These are phyloP conservation scores for Drosophila pectinifera DNA, from an alignment of 1,140 invertebrate genomes.

Conservation along the genomic window DNA sequence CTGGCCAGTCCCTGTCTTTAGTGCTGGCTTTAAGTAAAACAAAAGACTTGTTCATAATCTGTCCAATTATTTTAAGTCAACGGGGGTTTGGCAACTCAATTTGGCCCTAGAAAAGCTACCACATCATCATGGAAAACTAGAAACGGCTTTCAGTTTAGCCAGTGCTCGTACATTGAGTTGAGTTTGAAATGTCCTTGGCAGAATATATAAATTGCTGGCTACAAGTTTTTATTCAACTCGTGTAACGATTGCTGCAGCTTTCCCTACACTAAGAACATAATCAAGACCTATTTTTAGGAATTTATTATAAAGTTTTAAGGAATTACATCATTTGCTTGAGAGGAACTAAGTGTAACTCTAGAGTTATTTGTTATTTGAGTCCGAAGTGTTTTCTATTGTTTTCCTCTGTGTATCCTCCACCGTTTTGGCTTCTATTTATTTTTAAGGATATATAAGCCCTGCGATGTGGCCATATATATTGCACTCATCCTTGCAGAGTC, in stretches of 20 bases:
- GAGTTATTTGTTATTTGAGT: too few relatives aligned
- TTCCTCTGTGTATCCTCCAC: slow-evolving; percentile 19
- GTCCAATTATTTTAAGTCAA: slow-evolving; percentile 14
- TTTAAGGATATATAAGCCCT: slow-evolving; percentile 50
- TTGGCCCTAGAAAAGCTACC: slow-evolving; percentile 25
- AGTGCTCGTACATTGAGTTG: slow-evolving; percentile 26
- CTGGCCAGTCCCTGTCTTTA: not conserved
- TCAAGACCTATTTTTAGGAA: too few relatives aligned
- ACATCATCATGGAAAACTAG: slow-evolving; percentile 19
- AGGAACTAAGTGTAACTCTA: not conserved
- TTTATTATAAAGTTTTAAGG: too few relatives aligned
- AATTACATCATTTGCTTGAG: too few relatives aligned
- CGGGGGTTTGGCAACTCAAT: slow-evolving; percentile 8
- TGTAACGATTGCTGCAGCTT: slow-evolving; percentile 2
- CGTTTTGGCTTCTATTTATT: slow-evolving; percentile 63
- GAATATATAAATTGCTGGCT: slow-evolving; percentile 54
- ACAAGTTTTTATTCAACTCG: slow-evolving; percentile 46
- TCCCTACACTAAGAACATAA: not conserved
- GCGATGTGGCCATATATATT: slow-evolving; percentile 20
- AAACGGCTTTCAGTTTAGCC: not conserved
- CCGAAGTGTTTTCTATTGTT: not conserved
- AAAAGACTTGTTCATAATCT: slow-evolving; percentile 18
- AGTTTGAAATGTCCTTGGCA: slow-evolving; percentile 62
- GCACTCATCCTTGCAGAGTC: slow-evolving; percentile 23
- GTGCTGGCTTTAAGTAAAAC: slow-evolving; percentile 23